Conservation (phyloP, 2,888 invertebrate genomes). For the Drosophila villosipedis region DNA sequence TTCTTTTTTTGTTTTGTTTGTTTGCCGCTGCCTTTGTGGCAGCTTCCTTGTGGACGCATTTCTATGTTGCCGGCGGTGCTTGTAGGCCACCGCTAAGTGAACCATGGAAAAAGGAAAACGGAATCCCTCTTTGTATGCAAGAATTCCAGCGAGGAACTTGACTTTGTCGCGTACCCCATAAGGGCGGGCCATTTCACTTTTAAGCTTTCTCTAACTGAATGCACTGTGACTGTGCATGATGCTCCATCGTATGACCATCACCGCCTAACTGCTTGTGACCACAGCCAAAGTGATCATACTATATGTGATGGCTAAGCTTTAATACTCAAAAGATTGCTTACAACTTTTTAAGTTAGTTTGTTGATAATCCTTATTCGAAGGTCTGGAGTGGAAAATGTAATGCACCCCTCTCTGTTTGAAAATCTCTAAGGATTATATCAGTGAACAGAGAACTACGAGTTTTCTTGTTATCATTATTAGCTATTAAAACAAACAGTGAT, state of each 20-base stretch:
- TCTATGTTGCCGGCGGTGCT: conserved; percentile 21
- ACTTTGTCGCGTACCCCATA: conserved; percentile 51
- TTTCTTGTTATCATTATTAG: not conserved
- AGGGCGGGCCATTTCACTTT: conserved; percentile 49
- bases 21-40: conserved; percentile 45
- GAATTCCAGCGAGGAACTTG: conserved; percentile 64
- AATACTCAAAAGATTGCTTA: conserved; percentile 9
- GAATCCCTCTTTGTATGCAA: conserved; percentile 47
- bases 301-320: conserved; percentile 36
- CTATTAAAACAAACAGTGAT: not conserved
- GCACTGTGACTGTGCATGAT: conserved; percentile 23
- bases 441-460: not conserved
- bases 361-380: not conserved
- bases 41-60: conserved; percentile 35
- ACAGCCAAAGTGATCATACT: conserved; percentile 24
- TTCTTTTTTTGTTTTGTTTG: conserved; percentile 3
- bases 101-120: conserved; percentile 22
- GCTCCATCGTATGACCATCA: conserved; percentile 1
- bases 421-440: not conserved
- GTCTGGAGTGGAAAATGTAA: not conserved
- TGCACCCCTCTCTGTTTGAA: not conserved
- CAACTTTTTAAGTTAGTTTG: not conserved
- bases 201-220: conserved; percentile 36
- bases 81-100: conserved; percentile 29
- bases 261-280: conserved; percentile 33